Evolutionary conservation across 1,140 invertebrate genomes (phyloP).

Genomic region (Heliconius hewitsoni): DNA sequence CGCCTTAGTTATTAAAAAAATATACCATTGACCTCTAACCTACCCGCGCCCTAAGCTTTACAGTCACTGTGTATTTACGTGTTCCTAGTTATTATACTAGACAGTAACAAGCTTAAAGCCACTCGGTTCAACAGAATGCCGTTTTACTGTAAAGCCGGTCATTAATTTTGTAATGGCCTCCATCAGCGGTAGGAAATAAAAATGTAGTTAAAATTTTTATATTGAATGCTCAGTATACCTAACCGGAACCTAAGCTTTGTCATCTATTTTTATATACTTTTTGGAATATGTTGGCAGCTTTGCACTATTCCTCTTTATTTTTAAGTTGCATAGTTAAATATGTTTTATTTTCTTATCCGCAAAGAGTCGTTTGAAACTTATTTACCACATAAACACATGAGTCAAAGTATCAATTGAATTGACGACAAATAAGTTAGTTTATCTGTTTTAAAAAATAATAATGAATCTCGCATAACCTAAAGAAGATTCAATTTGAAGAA

Average conservation of each 20-base stretch:
- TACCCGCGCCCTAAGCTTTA: not conserved
- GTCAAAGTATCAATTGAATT: no score
- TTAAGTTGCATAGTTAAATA: no score
- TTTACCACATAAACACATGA: no score
- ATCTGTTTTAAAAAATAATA: no score
- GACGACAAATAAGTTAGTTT: no score
- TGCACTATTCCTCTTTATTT: no score
- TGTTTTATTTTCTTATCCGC: no score
- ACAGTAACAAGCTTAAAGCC: conserved; percentile 13
- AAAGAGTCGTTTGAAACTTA: no score
- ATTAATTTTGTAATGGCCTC: conserved; percentile 44
- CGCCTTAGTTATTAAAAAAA: no score
- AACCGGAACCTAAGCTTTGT: not conserved
- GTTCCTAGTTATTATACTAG: conserved; percentile 10
- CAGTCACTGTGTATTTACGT: conserved; percentile 16
- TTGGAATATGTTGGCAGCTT: no score
- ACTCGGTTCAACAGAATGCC: conserved; percentile 16
- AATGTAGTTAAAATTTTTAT: conserved; percentile 30
- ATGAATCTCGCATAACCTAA: no score
- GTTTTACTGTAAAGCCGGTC: conserved; percentile 17
- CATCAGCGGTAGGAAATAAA: conserved; percentile 33
- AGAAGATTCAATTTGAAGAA: no score
- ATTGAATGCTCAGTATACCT: not conserved
- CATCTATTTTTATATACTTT: not conserved
- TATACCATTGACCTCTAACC: not conserved